phyloP scores from a whole-genome alignment of 2,113 vertebrate genomes.

The Brachyhypopomus occidentalis region DNA sequence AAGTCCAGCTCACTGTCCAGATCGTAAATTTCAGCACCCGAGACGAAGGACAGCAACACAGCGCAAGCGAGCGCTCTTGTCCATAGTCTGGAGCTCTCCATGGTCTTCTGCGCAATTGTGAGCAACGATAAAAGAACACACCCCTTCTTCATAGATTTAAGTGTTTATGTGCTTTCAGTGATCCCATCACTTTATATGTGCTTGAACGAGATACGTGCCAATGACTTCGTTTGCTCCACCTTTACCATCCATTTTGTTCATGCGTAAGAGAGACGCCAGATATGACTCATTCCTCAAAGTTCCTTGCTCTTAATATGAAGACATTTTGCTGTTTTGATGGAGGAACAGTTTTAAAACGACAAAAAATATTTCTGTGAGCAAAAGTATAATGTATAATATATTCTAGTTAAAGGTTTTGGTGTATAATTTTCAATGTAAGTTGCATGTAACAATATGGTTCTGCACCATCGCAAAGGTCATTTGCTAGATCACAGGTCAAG shows the following conservation, averaged over 20 bases:
- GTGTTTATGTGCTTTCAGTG: slow-evolving; percentile 46
- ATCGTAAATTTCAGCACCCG: slow-evolving; percentile 61
- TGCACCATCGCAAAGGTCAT: neutral
- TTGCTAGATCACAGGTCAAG: neutral
- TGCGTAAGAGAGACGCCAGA: slow-evolving; percentile 70
- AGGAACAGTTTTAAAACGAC: neutral
- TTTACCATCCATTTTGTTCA: slow-evolving; percentile 65
- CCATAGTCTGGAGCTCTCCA: slow-evolving; percentile 72
- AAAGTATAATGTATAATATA: neutral
- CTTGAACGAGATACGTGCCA: slow-evolving; percentile 47
- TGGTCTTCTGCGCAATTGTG: slow-evolving; percentile 60
- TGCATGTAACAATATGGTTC: neutral
- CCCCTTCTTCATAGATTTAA: slow-evolving; percentile 6
- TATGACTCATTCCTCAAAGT: slow-evolving; percentile 76
- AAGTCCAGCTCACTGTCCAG: slow-evolving; percentile 68
- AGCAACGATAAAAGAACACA: slow-evolving; percentile 29
- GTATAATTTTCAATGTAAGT: too few species aligned
- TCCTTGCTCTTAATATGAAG: slow-evolving; percentile 50
- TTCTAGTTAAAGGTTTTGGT: neutral
- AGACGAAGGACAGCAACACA: slow-evolving; percentile 63
- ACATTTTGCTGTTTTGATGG: neutral
- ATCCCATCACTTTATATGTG: slow-evolving; percentile 71
- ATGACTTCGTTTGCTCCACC: slow-evolving; percentile 68
- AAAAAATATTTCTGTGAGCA: neutral
- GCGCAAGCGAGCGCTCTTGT: slow-evolving; percentile 67